Percentiles rank a stretch among this genome's conserved stretches.
Conservation (phyloP, 2,113 vertebrate genomes). For the Formicarius rufipectus region DNA sequence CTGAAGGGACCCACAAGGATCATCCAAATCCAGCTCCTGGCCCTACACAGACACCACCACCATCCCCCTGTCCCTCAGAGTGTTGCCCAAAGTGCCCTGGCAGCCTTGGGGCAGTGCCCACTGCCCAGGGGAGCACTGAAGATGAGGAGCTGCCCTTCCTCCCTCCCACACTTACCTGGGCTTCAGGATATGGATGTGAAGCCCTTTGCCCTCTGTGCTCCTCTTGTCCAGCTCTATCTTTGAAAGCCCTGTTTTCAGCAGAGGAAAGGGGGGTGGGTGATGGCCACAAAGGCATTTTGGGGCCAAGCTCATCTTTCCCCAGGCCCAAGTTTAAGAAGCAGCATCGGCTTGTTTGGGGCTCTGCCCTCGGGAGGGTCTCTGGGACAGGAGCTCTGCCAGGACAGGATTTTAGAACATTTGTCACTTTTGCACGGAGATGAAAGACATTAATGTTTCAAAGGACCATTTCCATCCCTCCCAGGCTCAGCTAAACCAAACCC, state of each 20-base stretch:
- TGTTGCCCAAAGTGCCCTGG: neutral
- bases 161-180: neutral
- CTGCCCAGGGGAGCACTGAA: neutral
- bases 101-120: neutral
- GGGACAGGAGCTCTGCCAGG: neutral
- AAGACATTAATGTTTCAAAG: conserved; percentile 6
- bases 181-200: neutral
- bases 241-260: neutral
- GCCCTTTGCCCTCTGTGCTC: rapidly evolving
- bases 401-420: neutral
- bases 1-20: neutral
- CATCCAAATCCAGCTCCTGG: rapidly evolving
- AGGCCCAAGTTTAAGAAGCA: neutral
- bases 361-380: neutral
- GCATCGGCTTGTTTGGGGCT: neutral
- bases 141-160: neutral
- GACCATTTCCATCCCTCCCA: neutral
- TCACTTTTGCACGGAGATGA: neutral
- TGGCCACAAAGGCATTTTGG: neutral
- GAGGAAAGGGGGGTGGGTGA: neutral
- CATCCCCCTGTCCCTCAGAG: neutral
- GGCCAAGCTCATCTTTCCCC: too few relatives aligned
- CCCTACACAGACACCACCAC: neutral
- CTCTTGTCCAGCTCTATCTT: neutral
- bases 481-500: neutral